Evolutionary conservation across 2,888 invertebrate species (phyloP).

Genomic region (Drosophila subsilvestris): DNA sequence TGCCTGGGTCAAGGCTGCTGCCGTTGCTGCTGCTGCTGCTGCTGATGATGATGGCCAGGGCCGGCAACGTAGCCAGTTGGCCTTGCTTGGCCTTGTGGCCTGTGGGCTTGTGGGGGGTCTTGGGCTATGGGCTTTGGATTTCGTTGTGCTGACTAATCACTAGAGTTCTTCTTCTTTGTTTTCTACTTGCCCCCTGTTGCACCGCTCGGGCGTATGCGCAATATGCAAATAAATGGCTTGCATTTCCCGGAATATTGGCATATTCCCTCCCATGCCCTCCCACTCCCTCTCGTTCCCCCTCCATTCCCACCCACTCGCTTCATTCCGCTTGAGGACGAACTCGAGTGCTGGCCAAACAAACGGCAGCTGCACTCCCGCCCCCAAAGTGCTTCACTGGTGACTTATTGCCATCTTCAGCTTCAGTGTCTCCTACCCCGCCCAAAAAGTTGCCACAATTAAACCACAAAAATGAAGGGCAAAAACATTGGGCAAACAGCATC

Average conservation of each 20-base stretch:
- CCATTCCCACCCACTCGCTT: background rate
- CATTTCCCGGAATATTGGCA: conserved; percentile 3
- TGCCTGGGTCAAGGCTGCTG: conserved; percentile 63
- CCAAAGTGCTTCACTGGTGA: conserved; percentile 4
- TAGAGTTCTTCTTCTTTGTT: too few species aligned
- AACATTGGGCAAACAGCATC: conserved; percentile 24
- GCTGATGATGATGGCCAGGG: background rate
- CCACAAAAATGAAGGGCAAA: conserved; percentile 31
- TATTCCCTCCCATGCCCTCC: background rate
- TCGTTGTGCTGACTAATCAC: background rate
- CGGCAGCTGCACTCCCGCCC: conserved; percentile 27
- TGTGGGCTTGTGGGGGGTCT: conserved; percentile 7
- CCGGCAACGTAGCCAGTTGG: conserved; percentile 4
- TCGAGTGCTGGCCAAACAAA: conserved; percentile 55
- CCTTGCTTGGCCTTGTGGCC: conserved; percentile 21
- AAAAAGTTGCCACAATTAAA: conserved; percentile 61
- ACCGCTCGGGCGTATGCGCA: conserved; percentile 58
- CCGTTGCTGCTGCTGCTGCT: too few species aligned
- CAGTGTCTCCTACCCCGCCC: conserved; percentile 7
- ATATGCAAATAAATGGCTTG: conserved; percentile 70
- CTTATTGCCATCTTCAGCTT: conserved; percentile 46
- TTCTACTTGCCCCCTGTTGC: too few species aligned
- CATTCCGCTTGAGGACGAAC: conserved; percentile 47
- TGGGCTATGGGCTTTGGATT: background rate
- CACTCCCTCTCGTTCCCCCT: too few species aligned